phyloP scores from a whole-genome alignment of 2,888 invertebrate species.

The Anoplius nigerrimus region DNA sequence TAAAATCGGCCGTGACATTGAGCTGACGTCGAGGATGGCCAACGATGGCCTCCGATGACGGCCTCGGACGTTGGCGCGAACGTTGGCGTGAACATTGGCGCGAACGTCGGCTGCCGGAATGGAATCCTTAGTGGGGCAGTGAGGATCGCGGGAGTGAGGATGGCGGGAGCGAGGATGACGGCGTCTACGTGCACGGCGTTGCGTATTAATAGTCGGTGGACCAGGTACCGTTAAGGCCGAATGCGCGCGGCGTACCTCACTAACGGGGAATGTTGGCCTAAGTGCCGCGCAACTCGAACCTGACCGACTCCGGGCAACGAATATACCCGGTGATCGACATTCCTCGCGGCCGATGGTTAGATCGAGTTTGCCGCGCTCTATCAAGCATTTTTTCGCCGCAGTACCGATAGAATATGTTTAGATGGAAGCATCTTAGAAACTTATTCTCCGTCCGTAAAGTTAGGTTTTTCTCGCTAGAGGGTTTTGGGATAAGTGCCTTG shows the following conservation, averaged over 20 bases:
- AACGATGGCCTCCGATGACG: background rate
- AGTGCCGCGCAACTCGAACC: conserved; percentile 13
- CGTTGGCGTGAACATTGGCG: background rate
- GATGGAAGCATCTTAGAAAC: too few relatives aligned
- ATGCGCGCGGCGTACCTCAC: conserved; percentile 57
- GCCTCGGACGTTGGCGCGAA: background rate
- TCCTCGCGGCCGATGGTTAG: background rate
- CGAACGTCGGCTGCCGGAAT: background rate
- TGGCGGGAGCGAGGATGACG: background rate
- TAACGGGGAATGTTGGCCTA: conserved; percentile 59
- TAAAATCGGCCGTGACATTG: too few relatives aligned
- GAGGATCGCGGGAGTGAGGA: conserved; percentile 18
- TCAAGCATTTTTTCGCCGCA: too few relatives aligned
- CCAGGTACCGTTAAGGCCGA: conserved; percentile 71
- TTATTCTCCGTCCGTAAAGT: too few relatives aligned
- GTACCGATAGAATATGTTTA: too few relatives aligned
- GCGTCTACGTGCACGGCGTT: conserved; percentile 28
- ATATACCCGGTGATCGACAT: conserved; percentile 12
- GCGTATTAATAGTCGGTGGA: conserved; percentile 63
- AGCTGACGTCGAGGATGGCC: too few relatives aligned
- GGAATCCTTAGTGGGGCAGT: conserved; percentile 49
- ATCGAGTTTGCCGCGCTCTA: too few relatives aligned
- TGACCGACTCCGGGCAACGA: conserved; percentile 1
- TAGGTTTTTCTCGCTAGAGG: too few relatives aligned
- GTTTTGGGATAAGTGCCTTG: too few relatives aligned